These are phyloP conservation scores for Drosophila burlai DNA, from an alignment of 1,140 invertebrate species.

Conservation along the genomic window DNA sequence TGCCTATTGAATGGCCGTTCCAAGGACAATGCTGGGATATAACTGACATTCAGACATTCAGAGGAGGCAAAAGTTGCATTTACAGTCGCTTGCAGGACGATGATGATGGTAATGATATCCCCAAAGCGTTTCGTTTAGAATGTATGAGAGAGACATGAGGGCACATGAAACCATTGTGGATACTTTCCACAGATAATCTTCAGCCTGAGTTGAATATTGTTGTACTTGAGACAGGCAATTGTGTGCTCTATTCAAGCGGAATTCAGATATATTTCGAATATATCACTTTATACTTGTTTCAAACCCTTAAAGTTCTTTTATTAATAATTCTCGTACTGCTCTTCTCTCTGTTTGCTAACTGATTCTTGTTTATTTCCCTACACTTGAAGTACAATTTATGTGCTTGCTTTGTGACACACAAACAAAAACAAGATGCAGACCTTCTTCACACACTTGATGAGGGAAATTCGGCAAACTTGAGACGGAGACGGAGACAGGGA, in stretches of 20 bases:
- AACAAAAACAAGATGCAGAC: background rate
- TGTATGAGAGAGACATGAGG: background rate
- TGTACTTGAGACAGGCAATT: background rate
- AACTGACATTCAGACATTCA: background rate
- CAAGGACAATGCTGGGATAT: slow-evolving; percentile 7
- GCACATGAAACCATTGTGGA: background rate
- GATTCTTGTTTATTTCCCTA: background rate
- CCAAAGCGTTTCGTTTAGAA: background rate
- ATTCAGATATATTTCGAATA: background rate
- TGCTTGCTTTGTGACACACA: background rate
- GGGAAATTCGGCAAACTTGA: slow-evolving; percentile 1
- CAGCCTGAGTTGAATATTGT: background rate
- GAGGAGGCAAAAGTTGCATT: background rate
- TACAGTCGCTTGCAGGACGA: background rate
- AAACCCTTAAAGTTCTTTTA: background rate
- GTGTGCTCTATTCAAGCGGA: background rate
- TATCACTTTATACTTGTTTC: no score
- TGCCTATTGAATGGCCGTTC: slow-evolving; percentile 5
- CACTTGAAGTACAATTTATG: background rate
- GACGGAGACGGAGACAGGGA: background rate
- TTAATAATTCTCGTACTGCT: background rate
- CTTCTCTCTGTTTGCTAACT: background rate
- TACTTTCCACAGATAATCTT: background rate
- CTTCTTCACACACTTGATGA: background rate
- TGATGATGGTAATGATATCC: background rate